Evolutionary conservation across 2,888 invertebrate genomes (phyloP), one percentile per base, ranked within the genome.

Genomic region (Cheilosia impressa): DNA sequence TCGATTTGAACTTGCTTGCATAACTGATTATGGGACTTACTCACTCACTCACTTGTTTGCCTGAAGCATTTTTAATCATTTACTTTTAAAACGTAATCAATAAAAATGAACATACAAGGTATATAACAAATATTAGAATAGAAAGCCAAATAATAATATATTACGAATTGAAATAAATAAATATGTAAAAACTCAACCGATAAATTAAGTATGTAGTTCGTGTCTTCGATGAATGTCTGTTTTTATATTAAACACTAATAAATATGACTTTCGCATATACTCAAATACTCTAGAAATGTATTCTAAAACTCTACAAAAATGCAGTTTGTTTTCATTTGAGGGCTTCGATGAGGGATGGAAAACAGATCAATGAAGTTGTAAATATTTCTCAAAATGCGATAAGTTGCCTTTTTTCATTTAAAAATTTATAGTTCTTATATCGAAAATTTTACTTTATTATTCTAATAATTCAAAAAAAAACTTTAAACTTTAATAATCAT

Each of bases 51-150:
- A 57, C 45, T 63, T 72, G 41, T 17, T 78, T 71, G 53, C 62
- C 63, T 72, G 41, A 47, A 79, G 50, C 73, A 73, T 79, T 79
- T 79, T 78, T 50, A 72, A 78, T 50, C 57, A 78, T 52, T 58
- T 73, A 58, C 22, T 47, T 53, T 77, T 38, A 10, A 13, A 24
- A 10, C 17, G 9, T 22, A 50, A 50, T 66, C 10, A 22, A 38
- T 24, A 5, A n/a, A 66, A 15, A 24, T 27, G 19, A 34, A 47
- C 22, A 24, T 9, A 57, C 34, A 62, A n/a, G 19, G 43, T 22
- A 15, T 22, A 71, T 22, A 57, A 22, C 41, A 43, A 4, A 19
- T 63, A 38, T 45, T 22, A 41, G 38, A 50, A 57, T 34, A 55
- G 3, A 22, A 63, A 45, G 63, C 53, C 53, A 65, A 63, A 63